Percentiles rank a stretch among this genome's conserved stretches.
Conservation (phyloP, 2,888 invertebrate species). For the Laothoe populi region DNA sequence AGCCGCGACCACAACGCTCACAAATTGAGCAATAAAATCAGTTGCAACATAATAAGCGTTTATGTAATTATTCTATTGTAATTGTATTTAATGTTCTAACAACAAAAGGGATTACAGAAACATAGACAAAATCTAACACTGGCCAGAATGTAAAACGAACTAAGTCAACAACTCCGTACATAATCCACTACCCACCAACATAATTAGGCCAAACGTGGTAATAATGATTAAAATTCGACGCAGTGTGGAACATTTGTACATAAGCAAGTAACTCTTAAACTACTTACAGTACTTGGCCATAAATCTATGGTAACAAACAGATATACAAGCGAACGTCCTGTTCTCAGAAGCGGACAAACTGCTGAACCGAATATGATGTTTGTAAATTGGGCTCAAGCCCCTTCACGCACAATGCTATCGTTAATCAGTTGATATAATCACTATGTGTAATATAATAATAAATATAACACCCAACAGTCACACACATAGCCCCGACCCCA, state of each 20-base stretch:
- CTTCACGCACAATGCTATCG: not conserved
- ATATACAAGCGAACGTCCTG: constrained; percentile 62
- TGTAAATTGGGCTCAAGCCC: constrained; percentile 35
- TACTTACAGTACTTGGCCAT: constrained; percentile 80
- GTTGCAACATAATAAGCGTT: constrained; percentile 76
- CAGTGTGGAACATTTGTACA: constrained; percentile 58
- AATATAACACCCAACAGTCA: too few species aligned
- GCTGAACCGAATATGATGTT: constrained; percentile 44
- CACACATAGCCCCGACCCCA: too few species aligned
- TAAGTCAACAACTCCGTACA: constrained; percentile 54
- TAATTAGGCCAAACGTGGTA: constrained; percentile 64
- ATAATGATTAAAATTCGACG: constrained; percentile 56
- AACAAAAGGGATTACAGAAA: constrained; percentile 21
- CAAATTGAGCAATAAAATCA: constrained; percentile 49
- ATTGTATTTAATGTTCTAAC: constrained; percentile 45
- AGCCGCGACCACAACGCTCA: constrained; percentile 16
- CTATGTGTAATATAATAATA: too few species aligned
- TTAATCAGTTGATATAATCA: too few species aligned
- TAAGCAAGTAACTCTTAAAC: constrained; percentile 69
- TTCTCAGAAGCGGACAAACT: constrained; percentile 64
- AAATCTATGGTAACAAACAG: constrained; percentile 81
- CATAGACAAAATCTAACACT: constrained; percentile 64
- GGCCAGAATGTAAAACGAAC: constrained; percentile 58
- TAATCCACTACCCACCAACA: constrained; percentile 47
- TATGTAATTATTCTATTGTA: constrained; percentile 73